phyloP scores from a whole-genome alignment of 2,797 vertebrate species.

The Enteromius anoplus region DNA sequence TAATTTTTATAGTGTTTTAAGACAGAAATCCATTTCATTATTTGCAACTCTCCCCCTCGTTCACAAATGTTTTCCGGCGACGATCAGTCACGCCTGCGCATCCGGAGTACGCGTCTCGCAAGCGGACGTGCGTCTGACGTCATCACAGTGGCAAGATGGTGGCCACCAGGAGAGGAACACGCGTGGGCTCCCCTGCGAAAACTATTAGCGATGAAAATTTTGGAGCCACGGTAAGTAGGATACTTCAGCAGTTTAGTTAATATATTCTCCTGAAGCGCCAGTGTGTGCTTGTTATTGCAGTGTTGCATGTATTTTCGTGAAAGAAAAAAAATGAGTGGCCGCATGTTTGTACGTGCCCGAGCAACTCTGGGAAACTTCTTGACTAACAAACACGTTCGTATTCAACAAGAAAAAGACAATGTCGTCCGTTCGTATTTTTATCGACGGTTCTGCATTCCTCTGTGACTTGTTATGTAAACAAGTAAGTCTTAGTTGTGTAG shows the following conservation, averaged over 20 bases:
- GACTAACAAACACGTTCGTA: background rate
- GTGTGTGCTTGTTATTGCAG: background rate
- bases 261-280: background rate
- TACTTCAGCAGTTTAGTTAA: background rate
- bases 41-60: background rate
- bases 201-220: constrained; percentile 38
- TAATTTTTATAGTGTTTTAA: background rate
- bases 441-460: background rate
- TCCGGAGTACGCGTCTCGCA: background rate
- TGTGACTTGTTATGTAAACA: background rate
- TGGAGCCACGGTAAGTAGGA: constrained; percentile 62
- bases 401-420: background rate
- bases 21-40: background rate
- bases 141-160: constrained; percentile 74
- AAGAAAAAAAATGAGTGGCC: too few relatives aligned
- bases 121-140: constrained; percentile 61
- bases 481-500: background rate
- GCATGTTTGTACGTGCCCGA: background rate
- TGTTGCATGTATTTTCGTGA: background rate
- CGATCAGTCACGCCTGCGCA: constrained; percentile 53
- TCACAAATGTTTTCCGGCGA: background rate
- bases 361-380: background rate
- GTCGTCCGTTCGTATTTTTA: background rate
- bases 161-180: constrained; percentile 76
- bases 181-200: constrained; percentile 61